Conservation (phyloP, 2,797 vertebrate genomes). For the Peromyscus nudipes region DNA sequence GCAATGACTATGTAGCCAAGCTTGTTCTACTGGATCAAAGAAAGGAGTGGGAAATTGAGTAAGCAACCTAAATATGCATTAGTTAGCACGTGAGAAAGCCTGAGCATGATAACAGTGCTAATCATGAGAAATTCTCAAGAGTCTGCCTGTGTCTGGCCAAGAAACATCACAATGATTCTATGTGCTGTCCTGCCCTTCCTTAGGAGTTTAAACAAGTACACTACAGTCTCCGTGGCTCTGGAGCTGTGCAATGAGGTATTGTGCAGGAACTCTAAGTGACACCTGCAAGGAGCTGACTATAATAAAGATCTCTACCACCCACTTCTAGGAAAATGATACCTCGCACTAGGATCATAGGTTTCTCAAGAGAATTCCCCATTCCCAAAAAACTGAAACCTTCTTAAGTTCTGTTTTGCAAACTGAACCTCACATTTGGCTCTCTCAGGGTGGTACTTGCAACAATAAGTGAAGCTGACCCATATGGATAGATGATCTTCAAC, state of each 20-base stretch:
- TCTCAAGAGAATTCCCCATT: neutral
- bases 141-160: neutral
- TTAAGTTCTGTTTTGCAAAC: neutral
- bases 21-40: neutral
- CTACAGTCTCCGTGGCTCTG: neutral
- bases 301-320: neutral
- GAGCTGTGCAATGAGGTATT: neutral
- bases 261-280: neutral
- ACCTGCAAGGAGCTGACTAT: neutral
- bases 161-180: neutral
- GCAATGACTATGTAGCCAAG: neutral
- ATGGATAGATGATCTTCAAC: neutral
- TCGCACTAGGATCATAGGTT: neutral
- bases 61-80: neutral
- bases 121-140: neutral
- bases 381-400: neutral
- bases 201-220: neutral
- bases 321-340: neutral
- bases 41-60: neutral
- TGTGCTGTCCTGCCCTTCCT: neutral
- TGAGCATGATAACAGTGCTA: rapidly evolving
- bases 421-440: neutral
- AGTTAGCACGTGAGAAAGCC: neutral
- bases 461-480: neutral
- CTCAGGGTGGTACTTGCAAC: neutral